Conservation (phyloP, 2,888 invertebrate species). For the Drosophila meridionalis region DNA sequence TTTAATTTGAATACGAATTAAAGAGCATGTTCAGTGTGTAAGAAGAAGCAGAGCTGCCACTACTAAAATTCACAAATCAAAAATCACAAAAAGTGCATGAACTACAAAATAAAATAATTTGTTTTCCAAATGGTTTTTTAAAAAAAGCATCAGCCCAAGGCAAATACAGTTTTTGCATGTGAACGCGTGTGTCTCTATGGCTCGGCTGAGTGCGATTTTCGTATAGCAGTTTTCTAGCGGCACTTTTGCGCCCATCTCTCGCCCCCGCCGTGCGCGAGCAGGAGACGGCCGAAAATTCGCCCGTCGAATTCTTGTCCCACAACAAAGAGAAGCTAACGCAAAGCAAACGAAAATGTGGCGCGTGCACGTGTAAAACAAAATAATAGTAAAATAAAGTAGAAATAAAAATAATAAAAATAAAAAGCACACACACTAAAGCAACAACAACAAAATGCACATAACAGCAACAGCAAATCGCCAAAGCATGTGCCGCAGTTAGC, state of each 20-base stretch:
- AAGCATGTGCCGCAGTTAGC: slow-evolving; percentile 64
- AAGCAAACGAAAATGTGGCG: slow-evolving; percentile 62
- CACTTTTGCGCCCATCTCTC: slow-evolving; percentile 33
- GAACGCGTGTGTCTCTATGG: slow-evolving; percentile 35
- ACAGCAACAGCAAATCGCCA: slow-evolving; percentile 58
- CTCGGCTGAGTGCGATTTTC: slow-evolving; percentile 40
- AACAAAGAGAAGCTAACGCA: slow-evolving; percentile 23
- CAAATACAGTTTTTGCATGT: slow-evolving; percentile 55
- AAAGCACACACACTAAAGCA: slow-evolving; percentile 13
- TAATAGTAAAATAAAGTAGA: slow-evolving; percentile 11
- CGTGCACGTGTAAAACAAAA: slow-evolving; percentile 71
- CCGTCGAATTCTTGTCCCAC: slow-evolving; percentile 16
- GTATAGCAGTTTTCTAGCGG: slow-evolving; percentile 47
- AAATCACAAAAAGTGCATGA: slow-evolving; percentile 39
- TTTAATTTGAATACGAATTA: slow-evolving; percentile 31
- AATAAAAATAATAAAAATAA: slow-evolving; percentile 15
- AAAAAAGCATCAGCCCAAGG: slow-evolving; percentile 34
- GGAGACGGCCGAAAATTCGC: slow-evolving; percentile 39
- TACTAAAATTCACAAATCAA: slow-evolving; percentile 14
- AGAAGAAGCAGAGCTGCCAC: slow-evolving; percentile 30
- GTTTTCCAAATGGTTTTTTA: slow-evolving; percentile 44
- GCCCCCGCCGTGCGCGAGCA: slow-evolving; percentile 40
- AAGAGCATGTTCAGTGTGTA: slow-evolving; percentile 35
- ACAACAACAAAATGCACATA: slow-evolving; percentile 54
- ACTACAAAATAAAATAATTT: slow-evolving; percentile 31